phyloP scores from a whole-genome alignment of 2,888 invertebrate genomes.

The Orthosia gothica region DNA sequence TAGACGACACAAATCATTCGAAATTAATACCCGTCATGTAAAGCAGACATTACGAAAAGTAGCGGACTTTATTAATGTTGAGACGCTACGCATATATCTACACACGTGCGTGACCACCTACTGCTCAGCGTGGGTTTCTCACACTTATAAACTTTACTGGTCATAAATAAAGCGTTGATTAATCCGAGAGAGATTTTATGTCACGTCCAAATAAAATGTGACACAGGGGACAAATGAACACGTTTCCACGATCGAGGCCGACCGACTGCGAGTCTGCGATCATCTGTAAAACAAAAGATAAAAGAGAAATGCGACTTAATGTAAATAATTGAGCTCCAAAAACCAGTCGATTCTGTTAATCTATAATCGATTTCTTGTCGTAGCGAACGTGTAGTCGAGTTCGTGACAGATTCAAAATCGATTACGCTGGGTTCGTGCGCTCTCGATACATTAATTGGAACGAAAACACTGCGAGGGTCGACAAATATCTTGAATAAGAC shows the following conservation, averaged over 20 bases:
- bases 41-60: conserved; percentile 58
- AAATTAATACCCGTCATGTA: conserved; percentile 64
- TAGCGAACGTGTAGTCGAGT: conserved; percentile 73
- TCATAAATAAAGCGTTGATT: conserved; percentile 58
- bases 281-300: conserved; percentile 59
- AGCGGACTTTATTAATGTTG: conserved; percentile 53
- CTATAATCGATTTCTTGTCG: conserved; percentile 76
- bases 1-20: conserved; percentile 55
- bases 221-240: conserved; percentile 56
- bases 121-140: conserved; percentile 51
- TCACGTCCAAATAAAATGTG: conserved; percentile 55
- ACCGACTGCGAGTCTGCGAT: conserved; percentile 14
- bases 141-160: conserved; percentile 55
- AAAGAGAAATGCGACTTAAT: conserved; percentile 65
- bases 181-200: conserved; percentile 53
- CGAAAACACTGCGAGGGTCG: conserved; percentile 74
- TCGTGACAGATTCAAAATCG: conserved; percentile 82
- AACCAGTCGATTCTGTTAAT: conserved; percentile 69
- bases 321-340: conserved; percentile 71
- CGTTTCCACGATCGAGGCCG: conserved; percentile 25
- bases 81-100: conserved; percentile 37
- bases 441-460: conserved; percentile 86
- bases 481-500: conserved; percentile 80
- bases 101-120: conserved; percentile 59
- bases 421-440: conserved; percentile 82